phyloP scores from a whole-genome alignment of 2,888 invertebrate species.

The Conus canariensis region DNA sequence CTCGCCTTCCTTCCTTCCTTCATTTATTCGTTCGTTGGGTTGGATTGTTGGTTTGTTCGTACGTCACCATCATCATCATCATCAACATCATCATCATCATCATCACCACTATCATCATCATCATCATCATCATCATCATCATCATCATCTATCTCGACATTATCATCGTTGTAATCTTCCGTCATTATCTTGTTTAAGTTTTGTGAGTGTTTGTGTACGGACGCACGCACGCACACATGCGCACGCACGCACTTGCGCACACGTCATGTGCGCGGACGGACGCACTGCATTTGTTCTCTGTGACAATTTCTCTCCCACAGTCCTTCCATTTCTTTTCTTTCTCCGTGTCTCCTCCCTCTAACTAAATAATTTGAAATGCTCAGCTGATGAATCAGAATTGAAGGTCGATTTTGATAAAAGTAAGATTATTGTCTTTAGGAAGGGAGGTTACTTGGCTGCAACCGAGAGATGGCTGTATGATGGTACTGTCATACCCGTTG shows the following conservation, averaged over 20 bases:
- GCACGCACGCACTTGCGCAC: neutral
- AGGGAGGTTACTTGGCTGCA: too few relatives aligned
- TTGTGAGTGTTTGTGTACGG: neutral
- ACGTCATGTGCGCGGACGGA: too few relatives aligned
- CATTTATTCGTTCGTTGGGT: neutral
- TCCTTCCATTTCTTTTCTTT: too few relatives aligned
- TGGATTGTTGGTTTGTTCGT: neutral
- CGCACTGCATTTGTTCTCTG: too few relatives aligned
- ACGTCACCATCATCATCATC: neutral
- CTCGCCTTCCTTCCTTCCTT: neutral
- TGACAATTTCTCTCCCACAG: too few relatives aligned
- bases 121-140: constrained; percentile 21
- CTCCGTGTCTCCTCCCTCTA: too few relatives aligned
- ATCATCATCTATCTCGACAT: neutral
- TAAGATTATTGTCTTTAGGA: too few relatives aligned
- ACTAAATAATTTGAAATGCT: too few relatives aligned
- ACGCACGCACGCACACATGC: neutral
- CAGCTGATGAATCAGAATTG: too few relatives aligned
- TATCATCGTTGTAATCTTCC: neutral
- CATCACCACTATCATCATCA: constrained; percentile 14
- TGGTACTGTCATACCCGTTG: too few relatives aligned
- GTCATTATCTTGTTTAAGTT: neutral
- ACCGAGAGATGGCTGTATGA: too few relatives aligned
- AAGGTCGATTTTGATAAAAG: too few relatives aligned
- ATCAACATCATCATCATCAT: constrained; percentile 19